Evolutionary conservation across 2,888 invertebrate genomes (phyloP), one percentile per base, ranked within the genome.

Genomic region (Bibio marci): DNA sequence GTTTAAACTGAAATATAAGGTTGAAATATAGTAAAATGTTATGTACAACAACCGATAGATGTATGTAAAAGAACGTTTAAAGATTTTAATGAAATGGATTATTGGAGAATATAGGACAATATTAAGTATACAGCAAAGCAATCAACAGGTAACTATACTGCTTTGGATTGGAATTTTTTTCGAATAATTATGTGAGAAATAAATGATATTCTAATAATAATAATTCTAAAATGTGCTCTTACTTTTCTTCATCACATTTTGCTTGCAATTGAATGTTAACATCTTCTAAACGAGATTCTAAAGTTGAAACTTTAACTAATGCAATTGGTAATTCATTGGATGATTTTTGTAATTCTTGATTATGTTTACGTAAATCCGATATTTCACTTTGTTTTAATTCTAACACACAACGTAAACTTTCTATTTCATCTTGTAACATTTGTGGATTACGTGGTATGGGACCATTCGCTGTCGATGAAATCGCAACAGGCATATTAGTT

Each of bases 331-430:
- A 70, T 41, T 77, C 71, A 50, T 85, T 85, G 12, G 80, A 75
- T 54, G 82, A 80, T 22, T 74, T 72, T 31, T 70, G 63, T 38
- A 81, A 66, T 49, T 80, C 76, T 18, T 75, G 72, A 41, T 77
- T 71, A 41, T 76, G 71, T 50, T 76, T 76, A 34, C 77, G 70
- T 35, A 92, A 64, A 14, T 81, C 75, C 1, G 78, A 76, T 52
- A 88, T 74, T 63, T 94, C 91, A 18, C 78, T 75, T 55, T 85
- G 85, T 52, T 85, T 80, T 53, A 94, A 66, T 50, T 92, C 92
- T 43, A 94, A 66, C 3, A 94, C 92, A 28, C 81, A 78, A 45
- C 86, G 73, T 43, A 94, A 65, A 14, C 91, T 91, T 48, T 80
- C 78, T 2, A 81, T 77, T 59, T 87, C 80, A 43, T 76, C 76